Percentiles rank a stretch among this genome's conserved stretches.
phyloP scores from a whole-genome alignment of 2,113 vertebrate species.

The Picathartes gymnocephalus region DNA sequence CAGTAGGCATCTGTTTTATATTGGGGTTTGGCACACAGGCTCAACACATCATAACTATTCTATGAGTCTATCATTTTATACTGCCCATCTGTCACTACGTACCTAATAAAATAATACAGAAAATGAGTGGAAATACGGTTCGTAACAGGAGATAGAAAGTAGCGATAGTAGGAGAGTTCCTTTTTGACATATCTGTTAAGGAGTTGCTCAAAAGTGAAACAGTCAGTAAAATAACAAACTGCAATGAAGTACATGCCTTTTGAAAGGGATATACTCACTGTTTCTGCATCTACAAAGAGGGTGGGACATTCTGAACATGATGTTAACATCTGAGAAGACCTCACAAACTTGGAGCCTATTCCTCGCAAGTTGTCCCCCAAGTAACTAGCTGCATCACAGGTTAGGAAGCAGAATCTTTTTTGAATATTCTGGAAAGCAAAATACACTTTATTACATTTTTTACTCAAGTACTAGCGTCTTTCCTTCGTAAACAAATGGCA shows the following conservation, averaged over 20 bases:
- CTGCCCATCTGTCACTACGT: background rate
- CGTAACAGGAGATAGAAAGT: background rate
- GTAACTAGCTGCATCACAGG: constrained; percentile 90
- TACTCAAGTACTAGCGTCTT: background rate
- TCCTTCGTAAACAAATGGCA: background rate
- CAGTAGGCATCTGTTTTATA: background rate
- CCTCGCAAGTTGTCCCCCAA: constrained; percentile 92
- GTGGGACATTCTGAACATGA: constrained; percentile 95
- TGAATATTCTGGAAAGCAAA: constrained; percentile 88
- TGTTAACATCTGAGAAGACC: constrained; percentile 94
- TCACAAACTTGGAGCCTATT: constrained; percentile 94
- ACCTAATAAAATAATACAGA: background rate
- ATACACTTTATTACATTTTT: background rate
- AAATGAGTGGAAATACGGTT: background rate
- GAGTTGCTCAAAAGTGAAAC: background rate
- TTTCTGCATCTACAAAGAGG: constrained; percentile 95
- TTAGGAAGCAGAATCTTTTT: constrained; percentile 94
- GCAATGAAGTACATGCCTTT: background rate
- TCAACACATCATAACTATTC: background rate
- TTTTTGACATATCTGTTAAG: background rate
- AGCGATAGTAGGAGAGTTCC: background rate
- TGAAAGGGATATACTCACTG: constrained; percentile 77
- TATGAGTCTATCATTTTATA: background rate
- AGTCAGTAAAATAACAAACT: background rate
- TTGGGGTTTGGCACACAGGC: background rate